Conservation (phyloP, 37 sponge, comb jelly and placozoan genomes). For the Oopsacas minuta region DNA sequence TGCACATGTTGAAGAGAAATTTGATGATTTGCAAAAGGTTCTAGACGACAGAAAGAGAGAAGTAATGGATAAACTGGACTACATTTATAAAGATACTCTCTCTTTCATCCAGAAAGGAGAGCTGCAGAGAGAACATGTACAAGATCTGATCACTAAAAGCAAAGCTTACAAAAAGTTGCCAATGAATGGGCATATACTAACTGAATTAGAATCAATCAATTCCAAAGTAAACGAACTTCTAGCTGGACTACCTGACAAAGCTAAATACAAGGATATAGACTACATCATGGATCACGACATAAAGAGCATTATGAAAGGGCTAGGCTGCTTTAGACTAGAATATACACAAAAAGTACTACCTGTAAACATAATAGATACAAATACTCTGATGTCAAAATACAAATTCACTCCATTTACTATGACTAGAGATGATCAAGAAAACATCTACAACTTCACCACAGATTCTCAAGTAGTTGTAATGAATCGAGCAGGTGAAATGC, state of each 20-base stretch:
- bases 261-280: background rate
- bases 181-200: background rate
- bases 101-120: background rate
- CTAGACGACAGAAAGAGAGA: background rate
- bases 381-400: background rate
- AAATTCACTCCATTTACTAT: background rate
- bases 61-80: background rate
- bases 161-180: background rate
- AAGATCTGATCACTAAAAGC: background rate
- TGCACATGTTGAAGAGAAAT: background rate
- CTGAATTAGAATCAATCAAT: background rate
- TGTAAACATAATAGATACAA: background rate
- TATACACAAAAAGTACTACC: background rate
- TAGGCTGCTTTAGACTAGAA: slow-evolving; percentile 3
- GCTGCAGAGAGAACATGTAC: background rate
- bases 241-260: background rate
- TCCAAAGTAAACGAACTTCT: background rate
- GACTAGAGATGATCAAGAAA: background rate
- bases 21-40: background rate
- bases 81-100: background rate
- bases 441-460: background rate
- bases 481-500: background rate
- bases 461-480: background rate
- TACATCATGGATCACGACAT: background rate
- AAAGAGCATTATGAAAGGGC: background rate